Evolutionary conservation across 2,888 invertebrate species (phyloP).

Genomic region (Torymus texanus): DNA sequence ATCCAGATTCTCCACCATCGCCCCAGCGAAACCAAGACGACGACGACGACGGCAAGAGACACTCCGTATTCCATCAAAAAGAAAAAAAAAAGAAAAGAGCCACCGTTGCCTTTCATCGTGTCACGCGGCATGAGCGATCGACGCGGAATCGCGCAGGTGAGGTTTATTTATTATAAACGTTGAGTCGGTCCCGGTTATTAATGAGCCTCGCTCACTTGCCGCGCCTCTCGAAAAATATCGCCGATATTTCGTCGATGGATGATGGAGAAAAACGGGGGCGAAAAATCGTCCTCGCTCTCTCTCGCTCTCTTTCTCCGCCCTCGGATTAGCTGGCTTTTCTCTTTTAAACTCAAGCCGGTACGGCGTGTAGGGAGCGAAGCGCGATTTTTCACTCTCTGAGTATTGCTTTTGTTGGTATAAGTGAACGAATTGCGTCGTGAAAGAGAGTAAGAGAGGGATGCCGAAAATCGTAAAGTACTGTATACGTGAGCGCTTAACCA

Average conservation of each 20-base stretch:
- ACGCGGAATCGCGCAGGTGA: conserved; percentile 68
- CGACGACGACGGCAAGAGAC: too few species aligned
- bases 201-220: conserved; percentile 58
- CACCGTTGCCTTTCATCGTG: conserved; percentile 65
- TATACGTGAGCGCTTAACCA: not conserved
- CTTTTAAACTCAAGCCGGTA: not conserved
- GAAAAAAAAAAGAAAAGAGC: not conserved
- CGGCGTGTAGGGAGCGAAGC: too few species aligned
- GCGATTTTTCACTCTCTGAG: too few species aligned
- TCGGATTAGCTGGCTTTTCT: conserved; percentile 20
- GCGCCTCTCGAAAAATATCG: conserved; percentile 35
- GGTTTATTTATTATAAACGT: conserved; percentile 70
- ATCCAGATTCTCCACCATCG: too few species aligned
- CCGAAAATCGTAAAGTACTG: not conserved
- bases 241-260: conserved; percentile 30
- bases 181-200: conserved; percentile 67
- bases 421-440: too few species aligned
- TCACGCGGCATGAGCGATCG: conserved; percentile 71
- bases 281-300: too few species aligned
- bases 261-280: not conserved
- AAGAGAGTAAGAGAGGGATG: not conserved
- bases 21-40: too few species aligned
- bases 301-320: not conserved
- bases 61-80: conserved; percentile 33
- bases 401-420: too few species aligned